Conservation (phyloP, 1,140 invertebrate genomes). For the Thaumetopoea pityocampa region DNA sequence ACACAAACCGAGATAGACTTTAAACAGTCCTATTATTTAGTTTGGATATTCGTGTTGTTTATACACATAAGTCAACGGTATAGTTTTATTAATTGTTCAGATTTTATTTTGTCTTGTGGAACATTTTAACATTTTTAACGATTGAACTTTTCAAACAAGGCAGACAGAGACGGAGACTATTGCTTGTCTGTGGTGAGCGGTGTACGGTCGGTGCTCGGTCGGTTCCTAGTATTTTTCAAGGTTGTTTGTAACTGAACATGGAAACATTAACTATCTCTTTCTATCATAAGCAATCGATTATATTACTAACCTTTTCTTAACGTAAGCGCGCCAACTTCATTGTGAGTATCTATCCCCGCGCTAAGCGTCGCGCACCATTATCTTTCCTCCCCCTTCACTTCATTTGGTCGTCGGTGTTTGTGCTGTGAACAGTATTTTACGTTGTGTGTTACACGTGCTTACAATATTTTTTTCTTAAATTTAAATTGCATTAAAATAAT, state of each 20-base stretch:
- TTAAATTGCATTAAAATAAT: slow-evolving; percentile 25
- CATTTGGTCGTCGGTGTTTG: slow-evolving; percentile 71
- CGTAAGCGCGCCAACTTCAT: slow-evolving; percentile 50
- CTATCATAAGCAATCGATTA: slow-evolving; percentile 1
- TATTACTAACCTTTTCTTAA: slow-evolving; percentile 39
- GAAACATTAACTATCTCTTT: slow-evolving; percentile 40
- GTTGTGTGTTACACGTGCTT: slow-evolving; percentile 64
- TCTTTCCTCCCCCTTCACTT: slow-evolving; percentile 63
- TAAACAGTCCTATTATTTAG: no score
- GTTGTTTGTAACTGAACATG: slow-evolving; percentile 42
- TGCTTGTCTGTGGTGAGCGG: slow-evolving; percentile 36
- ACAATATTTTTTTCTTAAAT: slow-evolving; percentile 40
- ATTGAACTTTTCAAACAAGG: slow-evolving; percentile 56
- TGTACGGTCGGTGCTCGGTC: no score
- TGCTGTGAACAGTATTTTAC: slow-evolving; percentile 65
- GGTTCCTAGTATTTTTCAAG: slow-evolving; percentile 51
- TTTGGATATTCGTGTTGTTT: no score
- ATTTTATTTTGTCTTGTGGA: slow-evolving; percentile 19
- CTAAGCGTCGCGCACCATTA: slow-evolving; percentile 50
- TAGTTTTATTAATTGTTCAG: slow-evolving; percentile 7
- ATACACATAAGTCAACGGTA: no score
- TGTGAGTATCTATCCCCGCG: slow-evolving; percentile 40
- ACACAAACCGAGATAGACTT: no score
- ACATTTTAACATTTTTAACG: slow-evolving; percentile 54
- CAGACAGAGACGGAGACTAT: slow-evolving; percentile 54